Evolutionary conservation across 2,113 vertebrate species (phyloP).

Genomic region (Leucoraja erinaceus): DNA sequence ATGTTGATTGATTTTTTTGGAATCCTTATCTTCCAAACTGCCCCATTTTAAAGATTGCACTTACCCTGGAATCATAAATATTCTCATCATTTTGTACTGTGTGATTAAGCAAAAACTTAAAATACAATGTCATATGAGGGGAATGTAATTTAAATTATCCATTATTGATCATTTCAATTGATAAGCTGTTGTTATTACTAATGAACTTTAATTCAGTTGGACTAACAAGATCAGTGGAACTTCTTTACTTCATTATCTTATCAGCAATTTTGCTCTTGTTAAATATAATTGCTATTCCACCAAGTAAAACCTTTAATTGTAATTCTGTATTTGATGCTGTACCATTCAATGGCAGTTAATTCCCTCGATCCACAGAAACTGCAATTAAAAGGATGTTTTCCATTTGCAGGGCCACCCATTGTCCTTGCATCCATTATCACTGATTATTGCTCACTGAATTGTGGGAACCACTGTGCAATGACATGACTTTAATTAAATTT

Average conservation of each 20-base stretch:
- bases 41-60: background rate
- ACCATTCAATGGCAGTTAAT: background rate
- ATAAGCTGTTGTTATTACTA: constrained; percentile 10
- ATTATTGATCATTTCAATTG: constrained; percentile 10
- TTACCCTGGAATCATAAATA: background rate
- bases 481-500: constrained; percentile 15
- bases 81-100: background rate
- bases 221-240: constrained; percentile 12
- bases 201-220: background rate
- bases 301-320: constrained; percentile 18
- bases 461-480: constrained; percentile 19
- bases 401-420: constrained; percentile 20
- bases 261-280: constrained; percentile 26
- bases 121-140: background rate
- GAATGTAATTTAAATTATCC: constrained; percentile 27
- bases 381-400: constrained; percentile 21
- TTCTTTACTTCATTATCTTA: constrained; percentile 34
- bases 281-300: constrained; percentile 15
- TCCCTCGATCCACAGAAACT: background rate
- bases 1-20: background rate
- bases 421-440: constrained; percentile 23
- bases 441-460: constrained; percentile 7
- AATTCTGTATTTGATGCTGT: constrained; percentile 16
- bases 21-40: background rate
- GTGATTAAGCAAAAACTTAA: background rate